Conservation (phyloP, 2,888 invertebrate species). For the Amblyjoppa proteus region DNA sequence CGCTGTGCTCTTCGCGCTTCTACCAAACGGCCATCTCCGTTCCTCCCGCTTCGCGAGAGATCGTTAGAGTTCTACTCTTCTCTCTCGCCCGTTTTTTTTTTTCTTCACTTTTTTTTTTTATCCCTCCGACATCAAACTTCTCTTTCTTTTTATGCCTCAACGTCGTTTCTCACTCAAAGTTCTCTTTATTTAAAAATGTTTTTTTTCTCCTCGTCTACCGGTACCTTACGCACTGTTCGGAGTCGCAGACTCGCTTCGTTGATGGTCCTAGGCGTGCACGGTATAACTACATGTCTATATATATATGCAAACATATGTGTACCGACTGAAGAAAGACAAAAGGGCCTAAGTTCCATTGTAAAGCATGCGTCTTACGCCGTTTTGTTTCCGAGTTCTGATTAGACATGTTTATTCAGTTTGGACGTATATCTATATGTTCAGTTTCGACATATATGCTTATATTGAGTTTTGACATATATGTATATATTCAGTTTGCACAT, state of each 20-base stretch:
- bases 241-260: slow-evolving; percentile 51
- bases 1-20: slow-evolving; percentile 38
- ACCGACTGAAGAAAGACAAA: too few relatives aligned
- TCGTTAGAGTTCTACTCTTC: slow-evolving; percentile 49
- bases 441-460: too few relatives aligned
- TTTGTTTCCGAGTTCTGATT: too few relatives aligned
- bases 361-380: too few relatives aligned
- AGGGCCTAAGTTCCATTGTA: too few relatives aligned
- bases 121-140: slow-evolving; percentile 67
- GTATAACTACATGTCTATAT: background rate
- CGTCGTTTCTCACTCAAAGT: slow-evolving; percentile 30
- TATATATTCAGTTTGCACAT: too few relatives aligned
- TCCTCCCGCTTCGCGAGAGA: slow-evolving; percentile 14
- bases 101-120: slow-evolving; percentile 68
- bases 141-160: slow-evolving; percentile 31
- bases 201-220: slow-evolving; percentile 66
- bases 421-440: too few relatives aligned
- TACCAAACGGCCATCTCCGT: slow-evolving; percentile 30
- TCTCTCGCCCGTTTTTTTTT: slow-evolving; percentile 38
- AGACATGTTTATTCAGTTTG: too few relatives aligned
- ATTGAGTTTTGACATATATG: too few relatives aligned
- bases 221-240: slow-evolving; percentile 70
- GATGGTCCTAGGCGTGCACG: background rate
- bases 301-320: too few relatives aligned
- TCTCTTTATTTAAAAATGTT: slow-evolving; percentile 39